These are phyloP conservation scores for Spinus pinus DNA, from an alignment of 2,797 vertebrate genomes.

Conservation along the genomic window DNA sequence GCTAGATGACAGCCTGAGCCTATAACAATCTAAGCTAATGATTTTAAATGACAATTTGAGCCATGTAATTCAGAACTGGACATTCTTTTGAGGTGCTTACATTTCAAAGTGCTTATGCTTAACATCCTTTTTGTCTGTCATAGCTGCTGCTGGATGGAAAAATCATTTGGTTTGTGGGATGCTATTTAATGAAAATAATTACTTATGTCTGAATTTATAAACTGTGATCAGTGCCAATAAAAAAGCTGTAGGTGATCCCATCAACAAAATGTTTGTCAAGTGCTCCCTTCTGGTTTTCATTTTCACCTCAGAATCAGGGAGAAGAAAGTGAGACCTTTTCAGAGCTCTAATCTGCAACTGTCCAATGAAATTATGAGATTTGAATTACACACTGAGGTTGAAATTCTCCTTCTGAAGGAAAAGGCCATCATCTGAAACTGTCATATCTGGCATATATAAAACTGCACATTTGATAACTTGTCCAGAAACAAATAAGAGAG, in stretches of 20 bases:
- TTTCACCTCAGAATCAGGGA: neutral
- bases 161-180: neutral
- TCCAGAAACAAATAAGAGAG: conserved; percentile 1
- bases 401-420: neutral
- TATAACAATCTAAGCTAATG: neutral
- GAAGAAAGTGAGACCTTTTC: neutral
- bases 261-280: neutral
- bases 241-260: neutral
- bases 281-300: conserved; percentile 6
- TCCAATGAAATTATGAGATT: neutral
- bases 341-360: neutral
- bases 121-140: neutral
- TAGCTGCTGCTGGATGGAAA: neutral
- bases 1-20: neutral
- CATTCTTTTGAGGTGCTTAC: neutral
- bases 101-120: neutral
- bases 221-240: neutral
- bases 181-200: neutral
- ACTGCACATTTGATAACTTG: neutral
- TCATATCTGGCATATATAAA: neutral
- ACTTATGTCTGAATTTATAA: neutral
- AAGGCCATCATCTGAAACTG: neutral
- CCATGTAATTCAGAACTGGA: neutral
- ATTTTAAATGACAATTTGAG: neutral
- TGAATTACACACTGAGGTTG: neutral